Evolutionary conservation across 1,140 invertebrate species (phyloP).

Genomic region (Diabrotica virgifera): DNA sequence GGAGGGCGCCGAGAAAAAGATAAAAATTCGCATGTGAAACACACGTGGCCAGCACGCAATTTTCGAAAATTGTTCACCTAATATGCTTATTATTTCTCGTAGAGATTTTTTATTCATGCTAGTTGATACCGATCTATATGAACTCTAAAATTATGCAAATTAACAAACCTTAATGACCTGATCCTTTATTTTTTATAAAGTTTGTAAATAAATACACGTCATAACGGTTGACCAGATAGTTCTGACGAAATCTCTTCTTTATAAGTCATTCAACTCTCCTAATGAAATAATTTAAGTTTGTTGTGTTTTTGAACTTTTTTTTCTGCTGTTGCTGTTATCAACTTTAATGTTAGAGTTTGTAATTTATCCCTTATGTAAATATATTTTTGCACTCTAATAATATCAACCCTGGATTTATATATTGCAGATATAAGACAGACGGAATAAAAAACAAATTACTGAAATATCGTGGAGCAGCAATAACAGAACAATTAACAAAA

Average conservation of each 20-base stretch:
- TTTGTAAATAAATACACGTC: background rate
- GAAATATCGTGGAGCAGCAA: no score
- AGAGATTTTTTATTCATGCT: conserved; percentile 1
- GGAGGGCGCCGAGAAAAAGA: conserved; percentile 5
- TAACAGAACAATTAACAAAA: no score
- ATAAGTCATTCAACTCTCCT: no score
- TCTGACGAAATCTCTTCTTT: background rate
- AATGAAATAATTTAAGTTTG: no score
- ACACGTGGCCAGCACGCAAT: conserved; percentile 17
- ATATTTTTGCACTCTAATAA: no score
- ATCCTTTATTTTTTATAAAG: background rate
- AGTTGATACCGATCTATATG: conserved; percentile 15
- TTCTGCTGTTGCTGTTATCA: no score
- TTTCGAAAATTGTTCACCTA: conserved; percentile 12
- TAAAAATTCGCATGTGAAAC: background rate
- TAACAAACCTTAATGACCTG: background rate
- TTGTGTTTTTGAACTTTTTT: no score
- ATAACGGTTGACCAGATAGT: background rate
- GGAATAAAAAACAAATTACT: no score
- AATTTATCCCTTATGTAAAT: no score
- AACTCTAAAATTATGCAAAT: conserved; percentile 18
- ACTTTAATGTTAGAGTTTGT: no score
- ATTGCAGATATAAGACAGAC: no score
- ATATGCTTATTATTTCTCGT: conserved; percentile 9
- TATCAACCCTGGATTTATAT: no score